Evolutionary conservation across 37 sponge, comb jelly and placozoan genomes (phyloP), one percentile per base, ranked within the genome.

Genomic region (Chondrosia reniformis): DNA sequence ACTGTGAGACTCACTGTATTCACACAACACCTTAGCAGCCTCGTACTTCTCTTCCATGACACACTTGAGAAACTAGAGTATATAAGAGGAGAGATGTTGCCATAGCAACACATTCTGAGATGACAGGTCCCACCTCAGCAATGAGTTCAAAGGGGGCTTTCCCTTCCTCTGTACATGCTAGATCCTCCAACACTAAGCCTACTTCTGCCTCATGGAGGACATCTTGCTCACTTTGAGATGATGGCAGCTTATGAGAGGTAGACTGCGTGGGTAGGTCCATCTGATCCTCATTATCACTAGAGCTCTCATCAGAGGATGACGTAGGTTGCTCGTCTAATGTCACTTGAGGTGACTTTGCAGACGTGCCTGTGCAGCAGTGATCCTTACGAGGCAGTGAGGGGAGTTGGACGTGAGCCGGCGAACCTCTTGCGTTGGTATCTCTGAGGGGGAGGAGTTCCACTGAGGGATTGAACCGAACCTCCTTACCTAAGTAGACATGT

Each of bases 21-120:
- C 63, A 66, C 92, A 91, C 8, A 91, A 79, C 4, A 91, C 42
- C 37, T 64, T 71, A 24, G 92, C 92, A 56, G 92, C 92, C 62
- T 37, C 42, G 67, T 78, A 87, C 38, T 87, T 75, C 39, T 91
- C 84, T 13, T 67, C 45, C 82, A 91, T 80, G 42, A 84, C 65
- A 41, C 91, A 91, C 10, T 40, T 21, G 75, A 87, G 57, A 74
- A 84, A 87, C 92, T 91, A 45, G 24, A 57, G 32, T 30, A 59
- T 59, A 59, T 6, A 59, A 59, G 4, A 59, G 61, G 28, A 59
- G 30, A 49, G 52, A 49, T 15, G 15, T 19, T 49, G 15, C 15
- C 10, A 49, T 10, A 10, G 15, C 15, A 49, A 49, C 15, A 49
- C 52, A 10, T 49, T 49, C 15, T 15, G 10, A 49, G 52, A 19